Evolutionary conservation across 2,113 vertebrate species (phyloP).

Genomic region (Piprites chloris): DNA sequence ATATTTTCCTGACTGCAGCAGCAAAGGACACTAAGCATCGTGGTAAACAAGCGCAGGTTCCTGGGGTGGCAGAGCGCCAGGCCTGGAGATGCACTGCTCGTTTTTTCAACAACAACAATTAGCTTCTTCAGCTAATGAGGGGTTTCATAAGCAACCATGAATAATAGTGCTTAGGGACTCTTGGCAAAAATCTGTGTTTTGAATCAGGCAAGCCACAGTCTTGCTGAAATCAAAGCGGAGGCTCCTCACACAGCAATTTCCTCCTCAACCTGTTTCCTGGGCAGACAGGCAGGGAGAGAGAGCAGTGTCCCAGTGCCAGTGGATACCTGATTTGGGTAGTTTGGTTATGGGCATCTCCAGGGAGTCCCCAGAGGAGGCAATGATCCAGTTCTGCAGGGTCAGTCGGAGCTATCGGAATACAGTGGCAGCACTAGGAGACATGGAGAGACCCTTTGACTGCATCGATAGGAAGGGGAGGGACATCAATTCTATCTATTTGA

Average conservation of each 20-base stretch:
- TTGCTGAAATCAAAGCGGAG: fast-evolving
- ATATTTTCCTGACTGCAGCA: neutral
- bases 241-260: neutral
- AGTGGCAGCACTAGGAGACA: slow-evolving; percentile 40
- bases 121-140: slow-evolving; percentile 40
- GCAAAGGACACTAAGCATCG: fast-evolving
- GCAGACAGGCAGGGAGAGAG: neutral
- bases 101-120: slow-evolving; percentile 24
- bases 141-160: slow-evolving; percentile 28
- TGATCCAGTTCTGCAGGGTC: slow-evolving; percentile 16
- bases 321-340: neutral
- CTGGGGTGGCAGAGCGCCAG: slow-evolving; percentile 21
- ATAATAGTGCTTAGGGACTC: slow-evolving; percentile 4
- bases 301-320: fast-evolving
- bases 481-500: slow-evolving; percentile 57
- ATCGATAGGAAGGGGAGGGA: slow-evolving; percentile 29
- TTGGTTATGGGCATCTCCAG: neutral
- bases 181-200: neutral
- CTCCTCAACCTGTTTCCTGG: fast-evolving
- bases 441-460: slow-evolving; percentile 48
- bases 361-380: neutral
- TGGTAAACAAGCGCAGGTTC: neutral
- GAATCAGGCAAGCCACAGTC: neutral
- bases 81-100: neutral
- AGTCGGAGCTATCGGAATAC: slow-evolving; percentile 63